These are phyloP conservation scores for Phrynocephalus forsythii DNA, from an alignment of 2,797 vertebrate species.

Conservation along the genomic window DNA sequence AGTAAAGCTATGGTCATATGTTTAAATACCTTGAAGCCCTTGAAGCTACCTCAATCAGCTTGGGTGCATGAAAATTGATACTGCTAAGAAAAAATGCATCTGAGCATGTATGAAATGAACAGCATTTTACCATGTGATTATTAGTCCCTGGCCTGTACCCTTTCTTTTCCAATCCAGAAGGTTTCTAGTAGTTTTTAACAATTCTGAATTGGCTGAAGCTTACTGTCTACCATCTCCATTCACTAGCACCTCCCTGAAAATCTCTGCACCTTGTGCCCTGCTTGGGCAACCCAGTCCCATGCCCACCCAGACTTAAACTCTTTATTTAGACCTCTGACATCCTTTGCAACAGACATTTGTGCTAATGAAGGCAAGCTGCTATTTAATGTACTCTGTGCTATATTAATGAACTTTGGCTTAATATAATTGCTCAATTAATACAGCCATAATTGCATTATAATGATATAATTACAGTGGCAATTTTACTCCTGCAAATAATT, in stretches of 20 bases:
- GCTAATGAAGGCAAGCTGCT: conserved; percentile 35
- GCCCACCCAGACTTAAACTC: conserved; percentile 22
- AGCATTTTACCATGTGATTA: neutral
- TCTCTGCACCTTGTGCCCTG: neutral
- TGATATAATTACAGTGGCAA: conserved; percentile 70
- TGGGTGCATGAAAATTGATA: neutral
- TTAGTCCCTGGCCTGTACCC: neutral
- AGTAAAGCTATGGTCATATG: no score
- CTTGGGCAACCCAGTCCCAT: neutral
- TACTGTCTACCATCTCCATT: no score
- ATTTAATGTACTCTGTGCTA: conserved; percentile 16
- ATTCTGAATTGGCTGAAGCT: neutral
- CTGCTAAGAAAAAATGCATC: neutral
- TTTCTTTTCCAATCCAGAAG: neutral
- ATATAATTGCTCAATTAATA: conserved; percentile 39
- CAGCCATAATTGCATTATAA: conserved; percentile 45
- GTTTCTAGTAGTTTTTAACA: neutral
- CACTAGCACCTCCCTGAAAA: neutral
- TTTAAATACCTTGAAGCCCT: no score
- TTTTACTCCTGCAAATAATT: conserved; percentile 49
- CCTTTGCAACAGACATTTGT: conserved; percentile 19
- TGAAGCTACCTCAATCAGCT: no score
- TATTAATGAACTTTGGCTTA: conserved; percentile 36
- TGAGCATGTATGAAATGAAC: neutral
- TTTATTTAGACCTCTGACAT: conserved; percentile 28